Evolutionary conservation across 2,888 invertebrate genomes (phyloP), one percentile per base, ranked within the genome.

Genomic region (Liodrosophila aerea): DNA sequence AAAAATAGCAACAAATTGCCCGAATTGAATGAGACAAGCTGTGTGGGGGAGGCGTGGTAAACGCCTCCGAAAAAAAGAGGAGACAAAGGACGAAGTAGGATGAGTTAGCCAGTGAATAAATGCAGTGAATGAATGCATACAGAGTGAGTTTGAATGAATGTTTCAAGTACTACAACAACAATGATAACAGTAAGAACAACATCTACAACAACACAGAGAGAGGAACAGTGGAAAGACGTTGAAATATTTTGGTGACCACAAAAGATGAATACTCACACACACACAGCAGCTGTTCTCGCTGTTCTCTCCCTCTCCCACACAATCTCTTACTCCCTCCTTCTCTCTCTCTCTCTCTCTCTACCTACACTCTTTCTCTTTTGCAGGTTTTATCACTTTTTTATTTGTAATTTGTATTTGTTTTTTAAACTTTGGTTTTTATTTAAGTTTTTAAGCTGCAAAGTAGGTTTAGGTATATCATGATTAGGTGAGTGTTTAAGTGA

Each of bases 391-490:
- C 69, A 64, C 54, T 52, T 50, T 43, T 59, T 49, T 34, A 11
- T 45, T 63, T 52, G 27, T 11, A 51, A 51, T 33, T 33, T 40
- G 43, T 8, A 13, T 54, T 41, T 43, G 3, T 4, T 45, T 46
- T 31, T 37, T 46, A 27, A 50, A 33, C 49, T 50, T 49, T 30
- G 18, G 31, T 31, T 53, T 53, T 53, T 52, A 39, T 47, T 44
- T 44, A 54, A 34, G 41, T 58, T 58, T 63, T 50, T 50, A 64
- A 64, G 60, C 64, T 69, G 68, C 64, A 64, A 69, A 64, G 47
- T 69, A 69, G 59, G 64, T 40, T 29, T 51, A 36, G 54, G 57
- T 22, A 22, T 22, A 40, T 51, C 30, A 47, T 63, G 34, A 56
- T 9, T 22, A 22, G n/a, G 3, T 2, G 18, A 44, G 27, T 50